phyloP scores from a whole-genome alignment of 2,113 vertebrate species.

The Neolamprologus modestus region DNA sequence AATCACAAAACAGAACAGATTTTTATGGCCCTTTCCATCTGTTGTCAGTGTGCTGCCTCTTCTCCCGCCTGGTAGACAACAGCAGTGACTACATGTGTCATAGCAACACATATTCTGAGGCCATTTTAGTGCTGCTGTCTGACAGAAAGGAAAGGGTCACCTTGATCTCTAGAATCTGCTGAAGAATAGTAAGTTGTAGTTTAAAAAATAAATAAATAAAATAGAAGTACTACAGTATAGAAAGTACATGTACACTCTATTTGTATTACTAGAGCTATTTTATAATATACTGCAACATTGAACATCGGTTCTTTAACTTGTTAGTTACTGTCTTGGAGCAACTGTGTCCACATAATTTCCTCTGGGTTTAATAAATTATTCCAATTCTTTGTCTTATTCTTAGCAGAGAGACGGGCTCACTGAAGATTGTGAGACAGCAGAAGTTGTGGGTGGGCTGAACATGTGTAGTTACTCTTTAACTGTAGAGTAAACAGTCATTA shows the following conservation, averaged over 20 bases:
- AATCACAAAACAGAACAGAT: neutral
- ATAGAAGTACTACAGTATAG: neutral
- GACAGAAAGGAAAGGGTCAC: neutral
- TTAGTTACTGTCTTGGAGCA: neutral
- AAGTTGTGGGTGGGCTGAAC: neutral
- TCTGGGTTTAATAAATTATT: neutral
- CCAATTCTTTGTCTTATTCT: neutral
- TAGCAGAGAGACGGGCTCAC: neutral
- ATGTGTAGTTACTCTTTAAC: slow-evolving; percentile 44
- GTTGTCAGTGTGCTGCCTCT: neutral
- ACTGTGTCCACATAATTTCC: neutral
- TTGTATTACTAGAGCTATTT: neutral
- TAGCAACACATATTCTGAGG: neutral
- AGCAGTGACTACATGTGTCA: neutral
- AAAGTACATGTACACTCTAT: neutral
- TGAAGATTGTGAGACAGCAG: neutral
- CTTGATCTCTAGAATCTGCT: neutral
- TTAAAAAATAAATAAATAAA: neutral
- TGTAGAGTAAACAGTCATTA: slow-evolving; percentile 21
- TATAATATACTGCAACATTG: neutral
- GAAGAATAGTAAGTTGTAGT: neutral
- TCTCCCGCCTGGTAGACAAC: neutral
- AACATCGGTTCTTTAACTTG: neutral
- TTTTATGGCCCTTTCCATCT: neutral
- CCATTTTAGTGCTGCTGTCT: neutral